These are phyloP conservation scores for Aphodius granarius DNA, from an alignment of 2,888 invertebrate genomes.

Conservation along the genomic window DNA sequence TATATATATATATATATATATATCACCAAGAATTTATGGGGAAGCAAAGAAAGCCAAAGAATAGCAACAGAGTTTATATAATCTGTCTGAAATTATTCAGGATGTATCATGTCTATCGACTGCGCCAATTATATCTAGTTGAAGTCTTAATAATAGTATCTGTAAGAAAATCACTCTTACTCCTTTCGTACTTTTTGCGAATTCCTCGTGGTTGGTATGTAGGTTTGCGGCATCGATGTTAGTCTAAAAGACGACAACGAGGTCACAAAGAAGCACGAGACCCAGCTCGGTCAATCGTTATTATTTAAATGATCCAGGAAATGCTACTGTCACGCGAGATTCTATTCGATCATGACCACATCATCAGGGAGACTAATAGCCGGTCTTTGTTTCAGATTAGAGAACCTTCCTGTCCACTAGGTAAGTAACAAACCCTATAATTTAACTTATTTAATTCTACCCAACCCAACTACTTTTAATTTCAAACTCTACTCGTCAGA, in stretches of 20 bases:
- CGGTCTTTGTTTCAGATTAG: neutral
- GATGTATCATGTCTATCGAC: neutral
- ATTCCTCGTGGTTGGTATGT: neutral
- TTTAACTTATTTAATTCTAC: too few species aligned
- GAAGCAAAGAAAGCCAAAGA: too few species aligned
- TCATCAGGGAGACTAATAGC: neutral
- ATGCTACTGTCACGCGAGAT: conserved; percentile 11
- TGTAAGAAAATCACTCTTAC: neutral
- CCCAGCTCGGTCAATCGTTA: neutral
- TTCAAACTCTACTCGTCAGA: too few species aligned
- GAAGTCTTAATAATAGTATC: neutral
- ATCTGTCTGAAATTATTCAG: too few species aligned
- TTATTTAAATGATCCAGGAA: conserved; percentile 5
- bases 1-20: too few species aligned
- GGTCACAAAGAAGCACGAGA: neutral
- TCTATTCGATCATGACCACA: neutral
- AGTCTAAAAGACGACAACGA: neutral
- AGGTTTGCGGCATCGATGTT: neutral
- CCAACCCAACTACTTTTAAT: too few species aligned
- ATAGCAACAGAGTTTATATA: too few species aligned
- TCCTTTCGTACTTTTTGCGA: neutral
- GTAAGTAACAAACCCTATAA: neutral
- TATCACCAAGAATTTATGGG: too few species aligned
- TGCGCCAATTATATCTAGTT: neutral
- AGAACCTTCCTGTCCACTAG: neutral